phyloP scores from a whole-genome alignment of 2,113 vertebrate species.

The Plestiodon gilberti region DNA sequence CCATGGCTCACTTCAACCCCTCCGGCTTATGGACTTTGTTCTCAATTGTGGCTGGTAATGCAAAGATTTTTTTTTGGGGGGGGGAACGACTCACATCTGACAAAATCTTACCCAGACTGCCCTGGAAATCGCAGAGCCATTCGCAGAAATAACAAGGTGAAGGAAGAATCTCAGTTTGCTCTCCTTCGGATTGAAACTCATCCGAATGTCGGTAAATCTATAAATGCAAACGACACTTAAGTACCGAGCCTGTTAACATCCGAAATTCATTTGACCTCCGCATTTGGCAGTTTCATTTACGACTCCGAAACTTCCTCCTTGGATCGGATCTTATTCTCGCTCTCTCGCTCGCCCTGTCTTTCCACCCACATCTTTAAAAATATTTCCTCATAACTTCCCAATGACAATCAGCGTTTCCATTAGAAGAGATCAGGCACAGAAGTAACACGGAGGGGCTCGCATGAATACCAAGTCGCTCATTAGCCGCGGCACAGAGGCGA shows the following conservation, averaged over 20 bases:
- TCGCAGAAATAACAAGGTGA: too few relatives aligned
- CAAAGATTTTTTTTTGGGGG: too few relatives aligned
- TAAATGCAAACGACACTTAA: slow-evolving; percentile 56
- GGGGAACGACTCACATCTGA: not conserved
- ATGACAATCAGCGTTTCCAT: slow-evolving; percentile 69
- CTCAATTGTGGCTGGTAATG: too few relatives aligned
- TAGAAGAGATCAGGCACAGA: slow-evolving; percentile 69
- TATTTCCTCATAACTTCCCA: slow-evolving; percentile 70
- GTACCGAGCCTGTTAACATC: slow-evolving; percentile 46
- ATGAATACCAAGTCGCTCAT: slow-evolving; percentile 73
- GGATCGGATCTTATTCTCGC: slow-evolving; percentile 53
- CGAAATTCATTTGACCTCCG: slow-evolving; percentile 65
- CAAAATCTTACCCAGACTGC: not conserved
- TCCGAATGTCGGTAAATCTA: slow-evolving; percentile 39
- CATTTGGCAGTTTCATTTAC: slow-evolving; percentile 60
- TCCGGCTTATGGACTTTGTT: too few relatives aligned
- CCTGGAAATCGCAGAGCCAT: not conserved
- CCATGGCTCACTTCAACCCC: too few relatives aligned
- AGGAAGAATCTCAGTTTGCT: not conserved
- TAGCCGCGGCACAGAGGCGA: slow-evolving; percentile 54
- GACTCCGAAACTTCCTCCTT: slow-evolving; percentile 57
- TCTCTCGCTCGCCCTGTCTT: too few relatives aligned
- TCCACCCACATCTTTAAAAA: not conserved
- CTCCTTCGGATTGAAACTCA: slow-evolving; percentile 56
- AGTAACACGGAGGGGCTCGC: slow-evolving; percentile 63